A percentile compares a stretch with the other conserved stretches of the same genome.
Conservation (phyloP, 2,113 vertebrate genomes). For the Felis chaus region DNA sequence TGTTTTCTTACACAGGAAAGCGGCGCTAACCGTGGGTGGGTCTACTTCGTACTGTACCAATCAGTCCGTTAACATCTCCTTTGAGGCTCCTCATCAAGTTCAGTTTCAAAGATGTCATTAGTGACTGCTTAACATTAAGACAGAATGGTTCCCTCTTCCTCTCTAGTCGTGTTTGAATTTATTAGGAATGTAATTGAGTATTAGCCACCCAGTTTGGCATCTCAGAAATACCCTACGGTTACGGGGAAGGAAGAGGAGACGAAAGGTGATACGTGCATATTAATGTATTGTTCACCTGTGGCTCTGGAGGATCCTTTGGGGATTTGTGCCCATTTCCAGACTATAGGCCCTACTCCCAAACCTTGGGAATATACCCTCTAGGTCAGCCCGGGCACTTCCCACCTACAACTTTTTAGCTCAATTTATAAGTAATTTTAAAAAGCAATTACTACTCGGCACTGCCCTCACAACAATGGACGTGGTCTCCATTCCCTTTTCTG, state of each 20-base stretch:
- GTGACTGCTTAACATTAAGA: slow-evolving; percentile 22
- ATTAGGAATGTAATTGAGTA: neutral
- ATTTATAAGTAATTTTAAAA: slow-evolving; percentile 1
- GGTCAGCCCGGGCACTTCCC: neutral
- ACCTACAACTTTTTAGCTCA: neutral
- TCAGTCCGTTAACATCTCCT: slow-evolving; percentile 27
- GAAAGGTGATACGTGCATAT: neutral
- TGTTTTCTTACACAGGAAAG: slow-evolving; percentile 36
- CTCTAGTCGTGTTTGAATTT: neutral
- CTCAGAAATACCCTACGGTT: neutral
- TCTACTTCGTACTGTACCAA: neutral
- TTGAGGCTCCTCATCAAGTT: neutral
- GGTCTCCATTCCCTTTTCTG: neutral
- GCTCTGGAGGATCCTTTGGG: neutral
- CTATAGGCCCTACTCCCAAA: neutral
- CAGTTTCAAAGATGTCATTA: slow-evolving; percentile 49
- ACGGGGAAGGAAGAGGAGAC: neutral
- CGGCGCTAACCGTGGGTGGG: neutral
- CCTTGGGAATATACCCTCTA: neutral
- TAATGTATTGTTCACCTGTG: neutral
- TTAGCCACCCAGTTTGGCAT: neutral
- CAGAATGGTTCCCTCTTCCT: neutral
- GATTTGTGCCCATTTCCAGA: neutral
- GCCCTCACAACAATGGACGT: neutral
- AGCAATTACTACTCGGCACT: neutral